Evolutionary conservation across 2,797 vertebrate genomes (phyloP).

Genomic region (Martes flavigula): DNA sequence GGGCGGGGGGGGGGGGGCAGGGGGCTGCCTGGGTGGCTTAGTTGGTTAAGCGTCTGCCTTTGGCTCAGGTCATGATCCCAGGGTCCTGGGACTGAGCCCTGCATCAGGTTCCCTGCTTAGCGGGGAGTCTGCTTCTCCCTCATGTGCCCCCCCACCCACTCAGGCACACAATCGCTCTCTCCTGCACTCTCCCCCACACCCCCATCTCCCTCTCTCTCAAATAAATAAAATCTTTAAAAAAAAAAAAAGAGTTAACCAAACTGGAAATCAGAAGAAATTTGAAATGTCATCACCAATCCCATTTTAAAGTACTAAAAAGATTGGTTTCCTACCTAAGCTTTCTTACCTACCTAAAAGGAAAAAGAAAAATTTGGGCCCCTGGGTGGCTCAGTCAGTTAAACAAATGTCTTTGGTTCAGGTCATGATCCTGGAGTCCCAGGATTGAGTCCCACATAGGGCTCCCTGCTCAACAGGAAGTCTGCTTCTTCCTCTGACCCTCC

Average conservation of each 20-base stretch:
- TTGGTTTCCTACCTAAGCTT: background rate
- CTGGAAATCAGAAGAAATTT: background rate
- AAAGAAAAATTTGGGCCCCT: background rate
- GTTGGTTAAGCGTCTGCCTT: background rate
- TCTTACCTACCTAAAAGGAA: background rate
- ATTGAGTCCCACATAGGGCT: no score
- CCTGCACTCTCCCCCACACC: no score
- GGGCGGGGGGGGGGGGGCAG: no score
- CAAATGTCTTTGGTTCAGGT: no score
- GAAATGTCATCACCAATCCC: background rate
- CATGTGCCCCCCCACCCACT: rapidly evolving
- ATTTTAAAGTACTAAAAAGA: conserved; percentile 26
- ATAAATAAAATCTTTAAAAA: background rate
- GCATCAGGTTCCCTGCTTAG: background rate
- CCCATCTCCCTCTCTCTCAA: background rate
- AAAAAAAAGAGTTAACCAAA: background rate
- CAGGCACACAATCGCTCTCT: background rate
- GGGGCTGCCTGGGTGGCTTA: no score
- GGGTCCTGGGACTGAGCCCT: background rate
- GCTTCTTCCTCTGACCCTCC: no score
- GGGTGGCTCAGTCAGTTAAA: no score
- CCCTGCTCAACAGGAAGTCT: no score
- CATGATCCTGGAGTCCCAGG: no score
- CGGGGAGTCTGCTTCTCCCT: background rate
- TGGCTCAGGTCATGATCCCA: no score